Evolutionary conservation across 2,888 invertebrate species (phyloP), one percentile per base, ranked within the genome.

Genomic region (Cecidostiba fungosa): DNA sequence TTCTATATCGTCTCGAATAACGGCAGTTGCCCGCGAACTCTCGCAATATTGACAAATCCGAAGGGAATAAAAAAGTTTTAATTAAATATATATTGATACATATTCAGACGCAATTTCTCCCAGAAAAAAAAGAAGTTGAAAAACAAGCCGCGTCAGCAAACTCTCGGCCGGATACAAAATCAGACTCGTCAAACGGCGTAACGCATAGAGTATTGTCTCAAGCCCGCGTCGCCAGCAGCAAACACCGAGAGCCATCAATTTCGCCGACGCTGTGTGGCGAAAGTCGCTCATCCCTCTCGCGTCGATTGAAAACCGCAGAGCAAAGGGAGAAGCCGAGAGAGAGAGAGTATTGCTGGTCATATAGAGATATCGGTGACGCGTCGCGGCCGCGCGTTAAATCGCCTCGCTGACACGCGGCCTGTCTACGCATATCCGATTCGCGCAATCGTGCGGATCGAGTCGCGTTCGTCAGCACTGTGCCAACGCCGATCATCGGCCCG

Each of bases 301-400:
- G 19, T 50, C 32, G n/a, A 69, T 69, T 43, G 36, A 80, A 59
- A 82, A 72, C 72, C 43, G 43, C 84, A 70, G 62, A 66, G 43
- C 50, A 73, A 80, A 78, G 81, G 83, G 87, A 86, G 83, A 32
- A 59, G 79, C 80, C 29, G 62, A 59, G 87, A 69, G 82, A 80
- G 62, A 59, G 87, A 69, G 82, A 80, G 47, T 76, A 83, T 77
- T 76, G n/a, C n/a, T n/a, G 82, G 74, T 69, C 66, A 23, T 54
- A 36, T 47, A 70, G 26, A 89, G 90, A 91, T 92, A 92, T 92
- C 92, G 90, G 90, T 92, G 92, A 92, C 92, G 90, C 23, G 90
- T 92, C 92, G 91, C 90, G 90, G 90, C 91, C 92, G 90, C 10
- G 90, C 90, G 91, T 92, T 92, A 91, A 92, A 92, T 92, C 91